Conservation (phyloP, 2,888 invertebrate species). For the Byasa hedistus region DNA sequence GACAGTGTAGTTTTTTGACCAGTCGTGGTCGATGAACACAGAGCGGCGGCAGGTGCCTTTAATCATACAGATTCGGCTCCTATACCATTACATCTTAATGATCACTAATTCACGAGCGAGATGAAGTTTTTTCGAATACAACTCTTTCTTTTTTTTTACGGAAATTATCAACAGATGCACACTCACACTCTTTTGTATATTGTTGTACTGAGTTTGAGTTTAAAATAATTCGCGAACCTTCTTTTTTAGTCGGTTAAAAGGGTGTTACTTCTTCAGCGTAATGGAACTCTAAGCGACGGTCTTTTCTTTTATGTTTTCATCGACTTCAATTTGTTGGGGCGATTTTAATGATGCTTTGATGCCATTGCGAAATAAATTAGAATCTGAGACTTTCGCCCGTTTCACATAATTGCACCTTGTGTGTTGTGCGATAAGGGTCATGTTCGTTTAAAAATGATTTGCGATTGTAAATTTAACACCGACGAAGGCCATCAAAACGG, state of each 20-base stretch:
- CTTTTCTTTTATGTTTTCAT: background rate
- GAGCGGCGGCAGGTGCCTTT: constrained; percentile 7
- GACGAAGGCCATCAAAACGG: constrained; percentile 7
- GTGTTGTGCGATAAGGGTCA: background rate
- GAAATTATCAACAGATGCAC: no score
- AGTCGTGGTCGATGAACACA: no score
- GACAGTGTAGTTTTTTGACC: no score
- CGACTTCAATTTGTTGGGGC: background rate
- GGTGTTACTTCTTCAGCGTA: no score
- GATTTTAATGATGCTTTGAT: background rate
- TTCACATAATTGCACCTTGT: background rate
- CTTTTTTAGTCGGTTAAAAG: no score
- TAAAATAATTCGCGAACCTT: no score
- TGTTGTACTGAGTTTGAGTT: no score
- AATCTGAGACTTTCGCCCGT: background rate
- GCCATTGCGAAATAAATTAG: constrained; percentile 4
- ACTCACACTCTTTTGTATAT: no score
- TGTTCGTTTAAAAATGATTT: background rate
- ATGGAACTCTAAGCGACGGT: no score
- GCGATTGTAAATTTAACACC: background rate
- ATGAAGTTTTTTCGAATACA: no score
- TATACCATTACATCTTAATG: constrained; percentile 21
- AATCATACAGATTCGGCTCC: constrained; percentile 15
- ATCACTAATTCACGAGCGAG: constrained; percentile 16
- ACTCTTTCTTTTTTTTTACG: no score